Evolutionary conservation across 2,113 vertebrate genomes (phyloP), one percentile per base, ranked within the genome.

Genomic region (Platycercus adscitus): DNA sequence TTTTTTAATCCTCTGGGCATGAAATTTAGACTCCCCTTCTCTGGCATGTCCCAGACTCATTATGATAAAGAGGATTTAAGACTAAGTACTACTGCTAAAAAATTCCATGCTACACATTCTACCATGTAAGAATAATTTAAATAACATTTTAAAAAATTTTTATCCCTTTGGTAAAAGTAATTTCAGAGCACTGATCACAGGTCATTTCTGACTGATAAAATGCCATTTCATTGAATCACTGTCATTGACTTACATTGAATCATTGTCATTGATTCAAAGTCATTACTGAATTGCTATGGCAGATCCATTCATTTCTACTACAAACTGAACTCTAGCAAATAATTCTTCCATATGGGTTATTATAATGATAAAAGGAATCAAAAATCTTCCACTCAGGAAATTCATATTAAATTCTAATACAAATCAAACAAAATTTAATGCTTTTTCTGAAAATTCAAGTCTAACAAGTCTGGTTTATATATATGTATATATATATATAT

Each of bases 61-160:
- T 58, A 56, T 0, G 1, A 37, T 5, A 76, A 7, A 71, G 3
- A 68, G 7, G 6, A 81, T 76, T 41, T 68, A 44, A 44, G 26
- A 43, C 2, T 44, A 61, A 55, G 41, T 37, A 58, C 9, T 71
- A 44, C 39, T 44, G 14, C 17, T n/a, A 81, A 81, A 81, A 95
- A 78, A 71, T n/a, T 43, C 4, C 1, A 0, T 7, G 5, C 71
- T 77, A 46, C 13, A 17, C 0, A 18, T 33, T 60, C 28, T 35
- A 26, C 19, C 8, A 6, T 4, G 3, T 31, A 78, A 39, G 11
- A 53, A 39, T 64, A 77, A 60, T 53, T 68, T 70, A 56, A 88
- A 56, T 23, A 55, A 39, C 37, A 37, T 37, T 37, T 37, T 37
- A 37, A 2, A 4, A 16, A 13, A 31, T 41, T 86, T 72, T 70